A percentile compares a stretch with the other conserved stretches of the same genome.
Conservation (phyloP, 2,888 invertebrate genomes). For the Chrysodeixis includens region DNA sequence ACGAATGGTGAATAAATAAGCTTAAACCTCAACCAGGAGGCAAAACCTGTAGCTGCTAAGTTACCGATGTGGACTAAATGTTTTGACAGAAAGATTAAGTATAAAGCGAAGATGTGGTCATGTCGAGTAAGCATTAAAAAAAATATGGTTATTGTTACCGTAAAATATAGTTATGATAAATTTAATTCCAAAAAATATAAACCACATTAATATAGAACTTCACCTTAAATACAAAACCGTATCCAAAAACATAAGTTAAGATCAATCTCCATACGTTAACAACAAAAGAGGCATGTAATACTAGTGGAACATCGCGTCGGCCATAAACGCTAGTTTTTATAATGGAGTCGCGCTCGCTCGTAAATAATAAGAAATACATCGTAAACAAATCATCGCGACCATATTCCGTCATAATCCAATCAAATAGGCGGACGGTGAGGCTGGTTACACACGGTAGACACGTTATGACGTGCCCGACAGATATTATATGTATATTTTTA, state of each 20-base stretch:
- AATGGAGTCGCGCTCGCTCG: slow-evolving; percentile 46
- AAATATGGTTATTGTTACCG: too few relatives aligned
- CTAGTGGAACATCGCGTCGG: slow-evolving; percentile 27
- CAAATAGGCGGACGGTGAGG: slow-evolving; percentile 35
- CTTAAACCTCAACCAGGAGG: too few relatives aligned
- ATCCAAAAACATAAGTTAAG: neutral
- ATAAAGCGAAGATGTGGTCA: too few relatives aligned
- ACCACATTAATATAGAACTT: neutral
- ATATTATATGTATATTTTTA: too few relatives aligned
- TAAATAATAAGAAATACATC: slow-evolving; percentile 46
- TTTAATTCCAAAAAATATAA: too few relatives aligned
- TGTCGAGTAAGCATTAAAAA: too few relatives aligned
- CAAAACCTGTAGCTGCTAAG: too few relatives aligned
- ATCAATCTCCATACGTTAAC: slow-evolving; percentile 12
- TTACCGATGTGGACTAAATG: too few relatives aligned
- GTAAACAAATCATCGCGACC: slow-evolving; percentile 55
- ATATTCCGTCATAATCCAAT: slow-evolving; percentile 46
- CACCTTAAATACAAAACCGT: neutral
- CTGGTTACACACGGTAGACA: slow-evolving; percentile 10
- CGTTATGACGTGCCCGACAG: too few relatives aligned
- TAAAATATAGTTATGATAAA: too few relatives aligned
- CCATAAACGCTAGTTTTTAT: slow-evolving; percentile 50
- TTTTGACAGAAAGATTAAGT: too few relatives aligned
- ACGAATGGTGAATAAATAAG: too few relatives aligned
- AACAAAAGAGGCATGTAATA: slow-evolving; percentile 27